Base-by-base conservation (phyloP, 2,888 invertebrate genomes). In the Rosalia funebris region DNA sequence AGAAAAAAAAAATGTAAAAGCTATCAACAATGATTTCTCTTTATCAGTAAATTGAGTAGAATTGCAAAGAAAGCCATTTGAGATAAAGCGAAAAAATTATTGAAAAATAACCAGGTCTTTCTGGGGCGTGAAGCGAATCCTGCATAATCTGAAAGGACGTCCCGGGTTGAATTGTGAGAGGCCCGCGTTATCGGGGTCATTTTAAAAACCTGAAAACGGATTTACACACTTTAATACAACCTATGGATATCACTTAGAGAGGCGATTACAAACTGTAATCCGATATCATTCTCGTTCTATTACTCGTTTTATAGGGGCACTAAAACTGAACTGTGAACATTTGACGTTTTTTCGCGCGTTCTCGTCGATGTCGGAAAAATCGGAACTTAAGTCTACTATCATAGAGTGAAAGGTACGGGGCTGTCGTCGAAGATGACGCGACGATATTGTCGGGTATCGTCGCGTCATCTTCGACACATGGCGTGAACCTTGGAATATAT, bases 51-150 rank as follows among this genome's bases (percentile, higher is more conserved):
- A 70, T 71, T 68, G 66, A 71, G 63, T 69, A 61, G 58, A 63
- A 68, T 60, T 66, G 64, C 64, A 61, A 66, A 60, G 65, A 61
- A 66, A 67, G 65, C 60, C 63, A 56, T 69, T 68, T 66, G 54
- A 68, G 68, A 68, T 71, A 69, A 65, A 69, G 59, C 62, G 60
- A 62, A 63, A 61, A 65, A 66, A 69, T 68, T 66, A 70, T 70
- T 70, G 69, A 70, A 70, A 70, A 70, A 70, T 70, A 70, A 68
- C 68, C 59, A 64, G 64, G 62, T 65, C 65, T 60, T 63, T 63
- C 60, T 60, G 62, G 60, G 58, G 62, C 59, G 55, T 61, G 57
- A 56, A 57, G 39, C 63, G 54, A 61, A 63, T 67, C 63, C 56
- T 69, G 65, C 66, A 66, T 70, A 70, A 70, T 70, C 66, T 68